Conservation (phyloP, 1,140 invertebrate genomes). For the Diabrotica virgifera region DNA sequence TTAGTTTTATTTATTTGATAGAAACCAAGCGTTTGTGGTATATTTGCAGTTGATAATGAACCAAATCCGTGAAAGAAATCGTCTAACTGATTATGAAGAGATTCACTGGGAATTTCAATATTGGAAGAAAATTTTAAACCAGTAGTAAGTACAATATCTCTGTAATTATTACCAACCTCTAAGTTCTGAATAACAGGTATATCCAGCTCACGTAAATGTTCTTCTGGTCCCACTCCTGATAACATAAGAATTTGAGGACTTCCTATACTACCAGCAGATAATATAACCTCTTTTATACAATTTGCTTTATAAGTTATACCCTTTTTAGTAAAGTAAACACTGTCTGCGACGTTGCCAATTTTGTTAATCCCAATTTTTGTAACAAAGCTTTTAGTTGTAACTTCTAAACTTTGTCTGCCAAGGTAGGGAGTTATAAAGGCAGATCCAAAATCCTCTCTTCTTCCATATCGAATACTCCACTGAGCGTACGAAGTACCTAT, state of each 20-base stretch:
- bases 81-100: conserved; percentile 5
- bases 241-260: conserved; percentile 56
- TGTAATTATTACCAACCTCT: conserved; percentile 66
- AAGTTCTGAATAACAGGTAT: conserved; percentile 43
- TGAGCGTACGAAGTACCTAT: conserved; percentile 18
- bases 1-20: conserved; percentile 69
- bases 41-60: conserved; percentile 69
- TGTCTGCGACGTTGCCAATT: conserved; percentile 57
- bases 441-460: conserved; percentile 16
- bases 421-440: conserved; percentile 22
- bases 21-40: conserved; percentile 73
- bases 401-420: conserved; percentile 55
- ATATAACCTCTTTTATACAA: conserved; percentile 52
- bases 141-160: conserved; percentile 75
- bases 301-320: conserved; percentile 37
- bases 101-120: conserved; percentile 9
- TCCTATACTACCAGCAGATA: conserved; percentile 52
- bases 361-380: conserved; percentile 66
- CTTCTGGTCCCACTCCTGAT: conserved; percentile 56
- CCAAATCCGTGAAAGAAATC: conserved; percentile 55
- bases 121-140: conserved; percentile 64
- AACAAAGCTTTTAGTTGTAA: conserved; percentile 52
- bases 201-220: conserved; percentile 50
- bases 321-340: conserved; percentile 51
- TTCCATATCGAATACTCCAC: conserved; percentile 18